Evolutionary conservation across 2,797 vertebrate species (phyloP), one percentile per base, ranked within the genome.

Genomic region (Lutjanus argentimaculatus): DNA sequence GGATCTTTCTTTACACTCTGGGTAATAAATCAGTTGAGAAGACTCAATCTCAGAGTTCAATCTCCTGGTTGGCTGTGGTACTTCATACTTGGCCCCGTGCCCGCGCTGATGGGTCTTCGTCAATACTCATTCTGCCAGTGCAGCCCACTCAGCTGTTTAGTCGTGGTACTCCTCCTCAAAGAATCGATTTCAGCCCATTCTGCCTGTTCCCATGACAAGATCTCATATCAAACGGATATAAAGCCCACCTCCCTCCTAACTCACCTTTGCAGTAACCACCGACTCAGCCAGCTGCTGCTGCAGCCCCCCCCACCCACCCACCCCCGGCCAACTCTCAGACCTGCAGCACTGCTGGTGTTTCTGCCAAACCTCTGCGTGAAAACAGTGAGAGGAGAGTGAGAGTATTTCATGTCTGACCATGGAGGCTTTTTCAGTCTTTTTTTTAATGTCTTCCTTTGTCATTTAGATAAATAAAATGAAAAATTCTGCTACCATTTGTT

Each of bases 91-190:
- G 89, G 90, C 79, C 61, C 19, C 0, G 59, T 65, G 65, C 87
- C 85, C 1, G 75, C 8, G 17, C 46, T 66, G 53, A 79, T 75
- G 70, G 79, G 62, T 57, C 85, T 63, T 61, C 19, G 62, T 89
- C 84, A 45, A 67, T 83, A 69, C 69, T 82, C 61, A 8, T 52
- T 74, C 84, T 73, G 75, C 80, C 64, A 40, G 72, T 2, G n/a
- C 64, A 59, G 82, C 80, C 80, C 87, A 75, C 81, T 89, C 79
- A 69, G 79, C 81, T 86, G 78, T 93, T 90, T 82, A 72, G 79
- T 76, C 17, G 58, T 52, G 77, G 53, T 55, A 53, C 72, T 84
- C 76, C 72, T 79, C 78, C 81, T 87, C 72, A 72, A 75, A 80
- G 57, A 83, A 90, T 92, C 36, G 45, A 86, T 94, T 85, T 85